These are phyloP conservation scores for Erebia ligea DNA, from an alignment of 2,888 invertebrate genomes.

Conservation along the genomic window DNA sequence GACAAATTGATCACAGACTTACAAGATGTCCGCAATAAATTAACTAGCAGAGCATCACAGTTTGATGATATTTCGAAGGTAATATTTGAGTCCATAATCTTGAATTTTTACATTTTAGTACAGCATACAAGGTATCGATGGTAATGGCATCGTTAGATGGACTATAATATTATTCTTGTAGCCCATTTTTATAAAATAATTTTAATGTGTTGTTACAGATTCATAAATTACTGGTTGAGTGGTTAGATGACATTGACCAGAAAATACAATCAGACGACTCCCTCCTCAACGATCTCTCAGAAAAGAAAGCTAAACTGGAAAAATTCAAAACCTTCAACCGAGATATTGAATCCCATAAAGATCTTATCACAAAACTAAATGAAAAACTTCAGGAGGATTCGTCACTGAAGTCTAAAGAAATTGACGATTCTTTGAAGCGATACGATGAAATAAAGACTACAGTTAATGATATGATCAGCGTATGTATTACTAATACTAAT, in stretches of 20 bases:
- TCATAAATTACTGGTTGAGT: conserved; percentile 91
- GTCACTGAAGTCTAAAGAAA: conserved; percentile 86
- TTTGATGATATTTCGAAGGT: conserved; percentile 94
- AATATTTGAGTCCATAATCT: conserved; percentile 3
- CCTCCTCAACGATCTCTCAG: conserved; percentile 92
- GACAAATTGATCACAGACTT: conserved; percentile 93
- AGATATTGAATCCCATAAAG: conserved; percentile 91
- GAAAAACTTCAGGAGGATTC: conserved; percentile 88
- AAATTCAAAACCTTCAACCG: conserved; percentile 92
- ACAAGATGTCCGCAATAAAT: conserved; percentile 89
- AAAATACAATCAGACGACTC: conserved; percentile 90
- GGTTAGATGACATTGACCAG: conserved; percentile 94
- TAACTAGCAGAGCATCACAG: conserved; percentile 89
- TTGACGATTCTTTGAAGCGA: conserved; percentile 87
- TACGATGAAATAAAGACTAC: conserved; percentile 87
- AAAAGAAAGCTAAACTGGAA: conserved; percentile 94
- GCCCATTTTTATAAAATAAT: not conserved
- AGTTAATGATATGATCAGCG: conserved; percentile 85
- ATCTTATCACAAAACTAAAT: conserved; percentile 90
- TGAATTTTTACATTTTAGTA: not conserved
- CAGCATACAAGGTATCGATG: not conserved
- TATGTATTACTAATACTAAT: conserved; percentile 58
- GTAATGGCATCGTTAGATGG: not conserved
- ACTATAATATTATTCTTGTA: not conserved
- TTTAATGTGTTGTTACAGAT: conserved; percentile 57